A percentile compares a stretch with the other conserved stretches of the same genome.
Evolutionary conservation across 2,113 vertebrate species (phyloP).

Genomic region (Myocastor coypus): DNA sequence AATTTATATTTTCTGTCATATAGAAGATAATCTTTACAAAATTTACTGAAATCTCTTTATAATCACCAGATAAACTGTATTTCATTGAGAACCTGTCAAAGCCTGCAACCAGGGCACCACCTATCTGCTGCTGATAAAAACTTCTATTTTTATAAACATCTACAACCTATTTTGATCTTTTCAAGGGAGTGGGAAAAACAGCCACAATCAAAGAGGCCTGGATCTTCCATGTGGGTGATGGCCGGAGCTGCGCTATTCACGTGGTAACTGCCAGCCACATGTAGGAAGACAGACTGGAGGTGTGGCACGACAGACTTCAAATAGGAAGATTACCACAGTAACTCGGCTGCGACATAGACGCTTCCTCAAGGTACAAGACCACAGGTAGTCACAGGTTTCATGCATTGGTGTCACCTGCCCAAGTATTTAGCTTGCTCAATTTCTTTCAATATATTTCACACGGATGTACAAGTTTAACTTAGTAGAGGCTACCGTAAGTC

Average conservation of each 20-base stretch:
- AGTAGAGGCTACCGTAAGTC: background rate
- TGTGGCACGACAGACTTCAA: background rate
- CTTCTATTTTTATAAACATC: conserved; percentile 16
- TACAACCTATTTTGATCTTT: background rate
- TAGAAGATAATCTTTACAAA: conserved; percentile 55
- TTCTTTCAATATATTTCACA: conserved; percentile 5
- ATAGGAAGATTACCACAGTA: conserved; percentile 10
- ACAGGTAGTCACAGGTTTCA: conserved; percentile 3
- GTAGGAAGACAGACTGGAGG: background rate
- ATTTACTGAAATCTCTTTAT: conserved; percentile 58
- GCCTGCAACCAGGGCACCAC: conserved; percentile 64
- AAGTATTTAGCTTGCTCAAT: conserved; percentile 17
- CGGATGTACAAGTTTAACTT: background rate
- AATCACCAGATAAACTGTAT: conserved; percentile 36
- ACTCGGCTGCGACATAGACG: background rate
- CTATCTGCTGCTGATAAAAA: conserved; percentile 65
- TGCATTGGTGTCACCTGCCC: background rate
- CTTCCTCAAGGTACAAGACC: conserved; percentile 7
- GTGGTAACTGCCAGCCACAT: background rate
- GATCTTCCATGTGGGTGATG: background rate
- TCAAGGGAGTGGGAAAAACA: background rate
- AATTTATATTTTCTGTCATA: background rate
- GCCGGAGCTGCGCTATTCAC: background rate
- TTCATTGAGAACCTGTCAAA: conserved; percentile 57
- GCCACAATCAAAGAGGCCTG: background rate